Evolutionary conservation across 92 coral and sea anemone genomes (phyloP), one percentile per base, ranked within the genome.

Genomic region (Nematostella vectensis): DNA sequence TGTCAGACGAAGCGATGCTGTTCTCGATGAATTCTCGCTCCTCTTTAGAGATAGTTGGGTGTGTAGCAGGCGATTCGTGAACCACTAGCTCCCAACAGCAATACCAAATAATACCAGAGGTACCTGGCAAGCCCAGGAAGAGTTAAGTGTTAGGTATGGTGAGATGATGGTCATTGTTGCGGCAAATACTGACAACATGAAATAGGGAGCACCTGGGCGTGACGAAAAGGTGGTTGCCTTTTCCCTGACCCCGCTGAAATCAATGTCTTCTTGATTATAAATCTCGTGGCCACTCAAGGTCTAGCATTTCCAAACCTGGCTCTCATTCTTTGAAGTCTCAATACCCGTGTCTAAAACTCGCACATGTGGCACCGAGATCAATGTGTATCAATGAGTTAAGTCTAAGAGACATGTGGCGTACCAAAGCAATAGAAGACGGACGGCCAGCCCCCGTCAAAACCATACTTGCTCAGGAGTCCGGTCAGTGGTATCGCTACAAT

Each of bases 361-460:
- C n/a, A n/a, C n/a, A n/a, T n/a, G n/a, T n/a, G n/a, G n/a, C n/a
- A n/a, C n/a, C n/a, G n/a, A n/a, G n/a, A n/a, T n/a, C n/a, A n/a
- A n/a, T n/a, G n/a, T n/a, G n/a, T n/a, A n/a, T n/a, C n/a, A n/a
- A n/a, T n/a, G n/a, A n/a, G n/a, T n/a, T n/a, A n/a, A n/a, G n/a
- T n/a, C n/a, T n/a, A n/a, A n/a, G n/a, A n/a, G n/a, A n/a, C n/a
- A n/a, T 33, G 6, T 33, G 15, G 40, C 80, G 64, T 65, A 91
- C 98, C 98, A 74, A 91, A 86, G 25, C 86, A 86, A 57, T 91
- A 91, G 68, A 91, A 91, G 53, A 91, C 98, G 25, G 98, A 86
- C 27, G 98, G 98, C 98, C 98, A 91, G 31, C 98, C 98, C 9
- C 96, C 80, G 58, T 91, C 98, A 69, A 91, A 91, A 29, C 98